Evolutionary conservation across 2,888 invertebrate species (phyloP).

Genomic region (Drosophila kanekoi): DNA sequence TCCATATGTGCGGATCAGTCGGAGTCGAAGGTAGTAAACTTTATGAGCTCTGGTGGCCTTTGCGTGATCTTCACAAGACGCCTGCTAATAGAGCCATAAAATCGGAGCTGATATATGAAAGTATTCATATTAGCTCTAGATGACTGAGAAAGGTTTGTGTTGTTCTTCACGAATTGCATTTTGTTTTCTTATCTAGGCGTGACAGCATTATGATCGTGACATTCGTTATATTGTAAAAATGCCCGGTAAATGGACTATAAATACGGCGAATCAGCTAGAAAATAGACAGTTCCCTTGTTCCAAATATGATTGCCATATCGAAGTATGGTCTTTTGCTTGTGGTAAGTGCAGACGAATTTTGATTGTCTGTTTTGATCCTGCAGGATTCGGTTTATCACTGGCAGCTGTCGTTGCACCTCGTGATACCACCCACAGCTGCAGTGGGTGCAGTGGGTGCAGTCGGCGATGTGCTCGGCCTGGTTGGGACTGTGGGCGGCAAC

Average conservation of each 20-base stretch:
- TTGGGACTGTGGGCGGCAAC: neutral
- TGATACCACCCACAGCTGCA: neutral
- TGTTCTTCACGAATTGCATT: slow-evolving; percentile 11
- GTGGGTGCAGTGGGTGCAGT: too few species aligned
- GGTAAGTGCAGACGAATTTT: neutral
- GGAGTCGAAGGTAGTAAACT: slow-evolving; percentile 50
- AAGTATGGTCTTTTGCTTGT: slow-evolving; percentile 16
- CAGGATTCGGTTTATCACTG: neutral
- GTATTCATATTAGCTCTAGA: slow-evolving; percentile 5
- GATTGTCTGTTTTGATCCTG: neutral
- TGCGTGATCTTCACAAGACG: slow-evolving; percentile 32
- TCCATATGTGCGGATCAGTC: slow-evolving; percentile 40
- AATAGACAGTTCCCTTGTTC: neutral
- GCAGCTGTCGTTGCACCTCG: slow-evolving; percentile 20
- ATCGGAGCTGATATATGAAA: neutral
- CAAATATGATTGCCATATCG: slow-evolving; percentile 11
- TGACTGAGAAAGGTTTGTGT: slow-evolving; percentile 2
- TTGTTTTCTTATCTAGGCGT: slow-evolving; percentile 24
- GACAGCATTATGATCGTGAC: slow-evolving; percentile 11
- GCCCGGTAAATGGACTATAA: slow-evolving; percentile 11
- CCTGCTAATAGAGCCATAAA: slow-evolving; percentile 72
- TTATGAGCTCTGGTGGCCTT: slow-evolving; percentile 54
- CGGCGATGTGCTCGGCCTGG: neutral
- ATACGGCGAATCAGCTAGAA: slow-evolving; percentile 1
- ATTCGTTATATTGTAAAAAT: neutral